Evolutionary conservation across 2,797 vertebrate species (phyloP), one percentile per base, ranked within the genome.

Genomic region (Poecilia wingei): DNA sequence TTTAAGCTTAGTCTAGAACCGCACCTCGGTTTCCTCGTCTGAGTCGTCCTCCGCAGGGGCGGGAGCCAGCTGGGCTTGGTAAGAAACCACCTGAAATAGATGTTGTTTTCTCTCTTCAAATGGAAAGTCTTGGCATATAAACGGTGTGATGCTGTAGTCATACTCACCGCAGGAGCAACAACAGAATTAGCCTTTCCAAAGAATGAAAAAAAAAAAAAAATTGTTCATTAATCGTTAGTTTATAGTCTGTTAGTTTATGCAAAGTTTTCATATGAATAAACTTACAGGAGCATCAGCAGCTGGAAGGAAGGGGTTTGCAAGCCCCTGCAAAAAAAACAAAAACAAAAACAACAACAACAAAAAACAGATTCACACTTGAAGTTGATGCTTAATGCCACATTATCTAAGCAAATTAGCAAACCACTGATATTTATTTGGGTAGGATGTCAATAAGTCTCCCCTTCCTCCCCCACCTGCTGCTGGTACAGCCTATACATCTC

Each of bases 401-500:
- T 74, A 43, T 76, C n/a, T 79, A 31, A 74, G 69, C 12, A 41
- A 1, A 53, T n/a, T 0, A 74, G 31, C 13, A 43, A 36, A 33
- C 14, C 41, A 57, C 47, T 69, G 20, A n/a, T 75, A 2, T 49
- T 41, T 41, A 9, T 80, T 66, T 45, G 36, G 9, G 1, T 69
- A 6, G 81, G 64, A 43, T n/a, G 74, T 55, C 66, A 81, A 6
- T 78, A 55, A 39, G 49, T 9, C 49, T 3, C 20, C 61, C 13
- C 25, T 4, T 13, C 75, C 66, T 76, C 69, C 45, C 18, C 84
- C 89, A 95, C 95, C 95, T 95, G 94, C 88, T 95, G 94, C 88
- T 91, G 92, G 76, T 93, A 93, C 61, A 95, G 68, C 80, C 95
- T 93, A 90, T 94, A 94, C 77, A 95, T 81, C 83, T 96, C 94